Base-by-base conservation (phyloP, 2,888 invertebrate genomes). In the Proisotoma minuta region DNA sequence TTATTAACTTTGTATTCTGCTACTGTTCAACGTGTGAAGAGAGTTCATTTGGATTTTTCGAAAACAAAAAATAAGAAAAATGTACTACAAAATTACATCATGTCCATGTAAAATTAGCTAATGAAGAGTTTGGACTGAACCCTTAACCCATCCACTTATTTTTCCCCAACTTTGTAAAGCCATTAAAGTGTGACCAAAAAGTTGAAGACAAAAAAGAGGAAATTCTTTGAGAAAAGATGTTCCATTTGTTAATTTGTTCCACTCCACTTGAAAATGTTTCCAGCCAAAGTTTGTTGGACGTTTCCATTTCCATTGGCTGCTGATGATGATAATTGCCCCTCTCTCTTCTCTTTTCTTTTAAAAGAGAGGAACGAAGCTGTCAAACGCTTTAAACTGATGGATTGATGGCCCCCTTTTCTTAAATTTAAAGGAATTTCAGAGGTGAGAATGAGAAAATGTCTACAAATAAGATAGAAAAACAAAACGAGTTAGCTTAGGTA, bases 351-450 rank as follows among this genome's bases (percentile, higher is more conserved):
- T 51, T 24, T 27, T 27, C 12, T 8, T 10, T 12, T 10, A 12
- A 12, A 34, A 34, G 8, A 34, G 28, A 23, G 4, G 18, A 50
- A 27, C n/a, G 12, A 24, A 20, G 39, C 54, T 54, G 54, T 54
- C 54, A 54, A 54, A 54, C 23, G 54, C 27, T 54, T 54, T 54
- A 54, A 54, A 5, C 40, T 54, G 54, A 54, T 54, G 54, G 28
- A 54, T n/a, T 28, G 54, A 54, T 34, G 52, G 34, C 15, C 34
- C 15, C 34, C 34, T 34, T 8, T 34, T 34, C 8, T 8, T 34
- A 34, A 34, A 34, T 34, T 34, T 10, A 34, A n/a, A n/a, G n/a
- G n/a, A n/a, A n/a, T n/a, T n/a, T n/a, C n/a, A n/a, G n/a, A n/a
- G n/a, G n/a, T n/a, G n/a, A n/a, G n/a, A n/a, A n/a, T n/a, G n/a